A percentile compares a stretch with the other conserved stretches of the same genome.
Evolutionary conservation across 2,888 invertebrate species (phyloP).

Genomic region (Tenthredo amoena): DNA sequence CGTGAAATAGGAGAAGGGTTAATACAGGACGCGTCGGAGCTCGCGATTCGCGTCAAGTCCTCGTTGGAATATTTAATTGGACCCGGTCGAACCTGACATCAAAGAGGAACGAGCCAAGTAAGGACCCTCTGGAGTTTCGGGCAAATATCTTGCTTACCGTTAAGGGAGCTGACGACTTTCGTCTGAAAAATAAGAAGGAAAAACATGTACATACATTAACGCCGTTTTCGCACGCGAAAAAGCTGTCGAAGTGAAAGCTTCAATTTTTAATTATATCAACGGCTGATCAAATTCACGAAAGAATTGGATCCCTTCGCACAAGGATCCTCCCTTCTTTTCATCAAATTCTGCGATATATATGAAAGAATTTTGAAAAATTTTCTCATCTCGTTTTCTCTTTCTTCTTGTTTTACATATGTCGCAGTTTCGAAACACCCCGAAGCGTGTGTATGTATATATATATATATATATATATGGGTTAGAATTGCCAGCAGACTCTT

Average conservation of each 20-base stretch:
- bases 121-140: neutral
- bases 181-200: conserved; percentile 10
- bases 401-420: neutral
- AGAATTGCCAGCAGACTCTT: neutral
- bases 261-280: neutral
- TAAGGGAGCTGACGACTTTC: neutral
- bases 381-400: neutral
- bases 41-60: conserved; percentile 11
- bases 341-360: neutral
- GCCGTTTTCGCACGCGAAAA: neutral
- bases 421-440: too few relatives aligned
- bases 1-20: neutral
- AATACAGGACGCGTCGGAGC: neutral
- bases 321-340: neutral
- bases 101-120: neutral
- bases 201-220: neutral
- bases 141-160: conserved; percentile 30
- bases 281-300: neutral
- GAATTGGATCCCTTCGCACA: neutral
- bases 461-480: too few relatives aligned
- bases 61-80: conserved; percentile 33
- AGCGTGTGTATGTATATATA: too few relatives aligned
- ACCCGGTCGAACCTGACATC: neutral
- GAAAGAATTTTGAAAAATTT: neutral
- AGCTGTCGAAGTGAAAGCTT: neutral